Evolutionary conservation across 2,113 vertebrate species (phyloP), one percentile per base, ranked within the genome.

Genomic region (Peromyscus californicus): DNA sequence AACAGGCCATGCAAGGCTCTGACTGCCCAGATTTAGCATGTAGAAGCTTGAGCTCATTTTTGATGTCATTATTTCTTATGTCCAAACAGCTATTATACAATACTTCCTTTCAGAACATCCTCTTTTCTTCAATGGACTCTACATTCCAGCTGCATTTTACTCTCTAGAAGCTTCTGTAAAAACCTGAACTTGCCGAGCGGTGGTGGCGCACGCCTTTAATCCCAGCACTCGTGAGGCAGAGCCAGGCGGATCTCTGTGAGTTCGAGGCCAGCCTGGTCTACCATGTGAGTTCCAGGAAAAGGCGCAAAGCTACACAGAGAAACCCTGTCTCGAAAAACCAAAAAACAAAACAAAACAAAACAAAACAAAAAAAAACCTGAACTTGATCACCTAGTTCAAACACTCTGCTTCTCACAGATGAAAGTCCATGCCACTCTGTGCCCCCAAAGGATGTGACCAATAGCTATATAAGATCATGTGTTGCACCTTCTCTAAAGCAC

Each of bases 71-170:
- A 26, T 92, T 29, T 48, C 31, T 15, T 11, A 39, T 36, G 51
- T 6, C 1, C 3, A 79, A 67, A 1, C 5, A 74, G 31, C 13
- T 85, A 22, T 3, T 4, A 12, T 7, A 45, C 17, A 10, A 48
- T 10, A 65, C 7, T 78, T 63, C 4, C 24, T 72, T 42, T 39
- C 10, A 39, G 59, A n/a, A 39, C 19, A 24, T 3, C 16, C 22
- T 93, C 29, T 31, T 26, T 31, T 67, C 45, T 85, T 51, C 16
- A 91, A 22, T 51, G 29, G 3, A 22, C 45, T 22, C 5, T 78
- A 12, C 4, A 22, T 70, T 87, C 5, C 15, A 72, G 15, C 1
- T 3, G 3, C 13, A 24, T 69, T 7, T 12, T n/a, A 7, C 0
- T 70, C 11, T 26, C 29, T n/a, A 36, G 29, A 5, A 45, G 51